Percentiles rank a stretch among this genome's conserved stretches.
Evolutionary conservation across 2,888 invertebrate species (phyloP).

Genomic region (Galerucella nymphaeae): DNA sequence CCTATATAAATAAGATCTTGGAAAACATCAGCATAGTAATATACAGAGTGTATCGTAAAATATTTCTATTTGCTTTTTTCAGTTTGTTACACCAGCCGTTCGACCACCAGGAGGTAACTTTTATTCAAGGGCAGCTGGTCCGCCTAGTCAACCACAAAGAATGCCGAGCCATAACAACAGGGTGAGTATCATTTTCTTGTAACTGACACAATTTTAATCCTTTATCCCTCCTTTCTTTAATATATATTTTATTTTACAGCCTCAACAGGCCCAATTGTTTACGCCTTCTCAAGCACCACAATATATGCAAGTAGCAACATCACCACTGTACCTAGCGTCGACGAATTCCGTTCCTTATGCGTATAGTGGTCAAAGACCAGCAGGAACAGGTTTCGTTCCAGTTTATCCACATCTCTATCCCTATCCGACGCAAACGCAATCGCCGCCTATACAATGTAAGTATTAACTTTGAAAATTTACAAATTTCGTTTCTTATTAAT

Average conservation of each 20-base stretch:
- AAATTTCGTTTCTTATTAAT: too few species aligned
- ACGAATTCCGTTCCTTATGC: conserved; percentile 46
- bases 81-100: conserved; percentile 43
- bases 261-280: conserved; percentile 45
- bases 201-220: too few species aligned
- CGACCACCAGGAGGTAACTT: conserved; percentile 34
- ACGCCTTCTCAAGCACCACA: conserved; percentile 43
- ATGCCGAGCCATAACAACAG: conserved; percentile 59
- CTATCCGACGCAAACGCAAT: conserved; percentile 42
- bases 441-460: conserved; percentile 48
- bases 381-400: conserved; percentile 45
- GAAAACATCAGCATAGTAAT: too few species aligned
- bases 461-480: background rate
- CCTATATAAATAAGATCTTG: too few species aligned
- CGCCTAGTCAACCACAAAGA: conserved; percentile 57
- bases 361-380: conserved; percentile 38
- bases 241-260: conserved; percentile 38
- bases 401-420: conserved; percentile 43
- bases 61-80: conserved; percentile 1
- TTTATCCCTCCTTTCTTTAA: background rate
- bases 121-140: conserved; percentile 41
- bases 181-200: conserved; percentile 51
- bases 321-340: conserved; percentile 42
- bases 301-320: conserved; percentile 42
- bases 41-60: background rate